Evolutionary conservation across 2,888 invertebrate species (phyloP).

Genomic region (Octodonta nipae): DNA sequence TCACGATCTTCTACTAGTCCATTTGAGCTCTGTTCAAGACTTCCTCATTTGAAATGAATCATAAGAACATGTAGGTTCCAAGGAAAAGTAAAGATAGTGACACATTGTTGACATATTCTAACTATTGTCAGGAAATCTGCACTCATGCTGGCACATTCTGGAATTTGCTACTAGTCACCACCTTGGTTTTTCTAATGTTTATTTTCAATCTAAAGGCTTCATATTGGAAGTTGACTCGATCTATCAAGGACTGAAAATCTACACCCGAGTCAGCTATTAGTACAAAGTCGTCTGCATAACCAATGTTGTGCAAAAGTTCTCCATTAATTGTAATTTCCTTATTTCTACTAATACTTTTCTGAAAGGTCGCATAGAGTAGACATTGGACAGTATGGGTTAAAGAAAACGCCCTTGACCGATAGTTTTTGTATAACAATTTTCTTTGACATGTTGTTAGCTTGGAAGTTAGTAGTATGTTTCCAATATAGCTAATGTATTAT

Average conservation of each 20-base stretch:
- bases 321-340: background rate
- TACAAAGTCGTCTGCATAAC: background rate
- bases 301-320: slow-evolving; percentile 1
- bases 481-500: background rate
- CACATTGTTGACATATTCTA: slow-evolving; percentile 1
- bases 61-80: too few species aligned
- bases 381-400: background rate
- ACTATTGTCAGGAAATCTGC: background rate
- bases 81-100: too few species aligned
- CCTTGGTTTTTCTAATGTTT: slow-evolving; percentile 1
- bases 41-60: too few species aligned
- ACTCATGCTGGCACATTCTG: slow-evolving; percentile 1
- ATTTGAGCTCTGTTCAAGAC: too few species aligned
- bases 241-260: background rate
- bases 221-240: background rate
- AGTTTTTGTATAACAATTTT: background rate
- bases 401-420: background rate
- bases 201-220: background rate
- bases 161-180: background rate
- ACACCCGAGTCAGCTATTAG: background rate
- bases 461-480: background rate
- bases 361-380: background rate
- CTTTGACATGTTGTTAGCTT: background rate
- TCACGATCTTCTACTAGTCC: too few species aligned
- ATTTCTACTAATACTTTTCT: background rate